phyloP scores from a whole-genome alignment of 1,140 invertebrate species.

The Rhagoletis pomonella region DNA sequence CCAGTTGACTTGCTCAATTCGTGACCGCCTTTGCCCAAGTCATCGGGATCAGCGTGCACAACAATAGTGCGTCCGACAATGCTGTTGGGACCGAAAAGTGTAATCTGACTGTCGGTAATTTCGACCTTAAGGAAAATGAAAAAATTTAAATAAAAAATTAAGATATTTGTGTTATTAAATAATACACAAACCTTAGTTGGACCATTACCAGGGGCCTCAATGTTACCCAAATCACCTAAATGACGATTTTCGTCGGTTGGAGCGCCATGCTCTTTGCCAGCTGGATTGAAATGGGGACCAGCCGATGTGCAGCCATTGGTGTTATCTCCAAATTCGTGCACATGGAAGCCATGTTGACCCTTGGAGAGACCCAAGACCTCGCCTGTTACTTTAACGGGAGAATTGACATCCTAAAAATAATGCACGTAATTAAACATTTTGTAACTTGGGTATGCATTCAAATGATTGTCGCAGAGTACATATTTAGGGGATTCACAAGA shows the following conservation, averaged over 20 bases:
- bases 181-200: slow-evolving; percentile 76
- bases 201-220: slow-evolving; percentile 83
- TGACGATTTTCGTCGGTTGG: slow-evolving; percentile 85
- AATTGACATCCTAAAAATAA: slow-evolving; percentile 73
- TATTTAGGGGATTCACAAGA: no score
- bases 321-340: slow-evolving; percentile 98
- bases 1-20: slow-evolving; percentile 96
- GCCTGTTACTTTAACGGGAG: slow-evolving; percentile 81
- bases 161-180: neutral
- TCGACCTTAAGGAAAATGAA: slow-evolving; percentile 75
- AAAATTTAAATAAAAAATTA: slow-evolving; percentile 32
- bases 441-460: neutral
- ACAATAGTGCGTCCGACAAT: slow-evolving; percentile 93
- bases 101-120: slow-evolving; percentile 84
- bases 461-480: no score
- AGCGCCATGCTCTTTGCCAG: slow-evolving; percentile 88
- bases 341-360: slow-evolving; percentile 91
- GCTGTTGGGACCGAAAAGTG: slow-evolving; percentile 84
- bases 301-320: slow-evolving; percentile 97
- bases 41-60: slow-evolving; percentile 95
- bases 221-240: slow-evolving; percentile 94
- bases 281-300: slow-evolving; percentile 96
- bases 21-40: slow-evolving; percentile 94
- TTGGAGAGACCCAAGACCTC: slow-evolving; percentile 81
- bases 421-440: neutral